These are phyloP conservation scores for Drosophila micromelanica DNA, from an alignment of 1,140 invertebrate genomes.

Conservation along the genomic window DNA sequence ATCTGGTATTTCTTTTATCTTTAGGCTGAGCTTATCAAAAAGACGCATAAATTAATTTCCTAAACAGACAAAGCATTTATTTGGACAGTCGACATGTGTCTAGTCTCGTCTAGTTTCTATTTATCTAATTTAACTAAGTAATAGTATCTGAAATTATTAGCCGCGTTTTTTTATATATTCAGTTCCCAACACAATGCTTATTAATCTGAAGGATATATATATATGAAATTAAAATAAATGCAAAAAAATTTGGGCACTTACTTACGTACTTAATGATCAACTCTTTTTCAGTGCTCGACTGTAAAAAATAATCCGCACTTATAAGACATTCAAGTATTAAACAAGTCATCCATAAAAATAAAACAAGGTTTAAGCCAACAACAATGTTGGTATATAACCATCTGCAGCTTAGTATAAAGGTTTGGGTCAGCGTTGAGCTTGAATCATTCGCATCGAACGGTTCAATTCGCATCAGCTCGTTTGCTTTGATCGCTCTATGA, in stretches of 20 bases:
- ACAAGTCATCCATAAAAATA: conserved; percentile 8
- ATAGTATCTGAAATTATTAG: background rate
- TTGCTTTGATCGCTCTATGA: conserved; percentile 4
- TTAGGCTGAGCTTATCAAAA: background rate
- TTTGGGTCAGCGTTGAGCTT: conserved; percentile 4
- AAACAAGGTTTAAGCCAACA: conserved; percentile 1
- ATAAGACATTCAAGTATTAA: background rate
- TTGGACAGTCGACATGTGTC: background rate
- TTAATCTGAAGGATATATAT: too few relatives aligned
- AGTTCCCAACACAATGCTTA: too few relatives aligned
- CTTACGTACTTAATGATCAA: background rate
- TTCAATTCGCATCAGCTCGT: background rate
- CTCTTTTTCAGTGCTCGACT: background rate
- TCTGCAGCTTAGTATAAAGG: conserved; percentile 6
- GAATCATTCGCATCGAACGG: conserved; percentile 1
- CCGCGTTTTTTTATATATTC: background rate
- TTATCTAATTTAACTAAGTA: background rate
- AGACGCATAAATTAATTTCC: background rate
- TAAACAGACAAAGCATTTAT: background rate
- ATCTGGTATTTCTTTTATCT: background rate
- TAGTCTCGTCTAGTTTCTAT: background rate
- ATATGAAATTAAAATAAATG: background rate
- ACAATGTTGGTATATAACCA: background rate
- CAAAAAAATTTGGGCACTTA: background rate
- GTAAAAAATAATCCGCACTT: background rate